Evolutionary conservation across 2,888 invertebrate species (phyloP).

Genomic region (Andrena bicolor): DNA sequence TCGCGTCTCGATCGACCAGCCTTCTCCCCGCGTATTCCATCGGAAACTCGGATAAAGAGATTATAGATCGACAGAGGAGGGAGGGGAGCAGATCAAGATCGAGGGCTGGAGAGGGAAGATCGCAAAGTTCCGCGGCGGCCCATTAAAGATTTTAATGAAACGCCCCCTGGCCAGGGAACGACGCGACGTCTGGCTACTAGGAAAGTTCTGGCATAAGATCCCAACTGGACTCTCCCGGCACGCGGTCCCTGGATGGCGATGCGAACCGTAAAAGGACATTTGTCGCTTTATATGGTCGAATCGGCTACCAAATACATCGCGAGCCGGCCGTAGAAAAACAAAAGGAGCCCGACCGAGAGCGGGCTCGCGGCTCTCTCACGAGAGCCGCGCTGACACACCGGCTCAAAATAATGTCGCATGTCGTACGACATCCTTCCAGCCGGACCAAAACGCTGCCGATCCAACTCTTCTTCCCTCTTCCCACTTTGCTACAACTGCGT

Average conservation of each 20-base stretch:
- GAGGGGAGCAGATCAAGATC: not conserved
- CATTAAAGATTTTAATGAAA: conserved; percentile 72
- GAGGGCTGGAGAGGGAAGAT: not conserved
- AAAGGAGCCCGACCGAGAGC: conserved; percentile 73
- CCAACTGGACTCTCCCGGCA: conserved; percentile 70
- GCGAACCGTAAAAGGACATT: conserved; percentile 82
- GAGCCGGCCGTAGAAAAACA: conserved; percentile 79
- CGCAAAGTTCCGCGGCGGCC: conserved; percentile 5
- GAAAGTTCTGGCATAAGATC: conserved; percentile 77
- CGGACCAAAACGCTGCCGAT: conserved; percentile 33
- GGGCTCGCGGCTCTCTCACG: conserved; percentile 58
- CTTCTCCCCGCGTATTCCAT: not conserved
- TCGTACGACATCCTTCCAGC: conserved; percentile 47
- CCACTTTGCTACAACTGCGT: not conserved
- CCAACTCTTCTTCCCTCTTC: conserved; percentile 5
- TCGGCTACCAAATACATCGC: conserved; percentile 82
- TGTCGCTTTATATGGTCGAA: conserved; percentile 83
- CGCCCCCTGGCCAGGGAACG: conserved; percentile 55
- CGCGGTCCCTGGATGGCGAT: conserved; percentile 80
- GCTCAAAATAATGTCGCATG: conserved; percentile 75
- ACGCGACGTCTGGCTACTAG: conserved; percentile 73
- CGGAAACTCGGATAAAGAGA: conserved; percentile 47
- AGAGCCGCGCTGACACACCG: conserved; percentile 67
- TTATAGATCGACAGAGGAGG: not conserved
- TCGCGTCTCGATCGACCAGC: conserved; percentile 10